Evolutionary conservation across 1,140 invertebrate species (phyloP).

Genomic region (Apolygus lucorum): DNA sequence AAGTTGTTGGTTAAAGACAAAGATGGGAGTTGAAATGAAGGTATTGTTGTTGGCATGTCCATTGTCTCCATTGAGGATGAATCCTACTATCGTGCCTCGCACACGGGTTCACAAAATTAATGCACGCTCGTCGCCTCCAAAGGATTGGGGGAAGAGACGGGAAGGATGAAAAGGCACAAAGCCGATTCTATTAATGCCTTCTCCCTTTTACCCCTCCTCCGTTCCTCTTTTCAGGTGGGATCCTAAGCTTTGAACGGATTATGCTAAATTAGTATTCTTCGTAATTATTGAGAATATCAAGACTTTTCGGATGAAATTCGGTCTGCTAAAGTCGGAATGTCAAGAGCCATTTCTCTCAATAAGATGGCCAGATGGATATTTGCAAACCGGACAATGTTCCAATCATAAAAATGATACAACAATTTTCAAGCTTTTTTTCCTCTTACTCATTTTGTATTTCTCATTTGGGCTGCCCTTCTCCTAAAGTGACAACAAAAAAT

Average conservation of each 20-base stretch:
- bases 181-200: constrained; percentile 15
- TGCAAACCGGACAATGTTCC: too few relatives aligned
- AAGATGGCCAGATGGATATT: too few relatives aligned
- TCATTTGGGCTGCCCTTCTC: too few relatives aligned
- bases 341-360: too few relatives aligned
- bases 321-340: too few relatives aligned
- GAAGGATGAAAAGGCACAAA: constrained; percentile 40
- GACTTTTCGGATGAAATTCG: too few relatives aligned
- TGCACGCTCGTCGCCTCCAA: constrained; percentile 30
- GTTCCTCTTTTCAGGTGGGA: not conserved
- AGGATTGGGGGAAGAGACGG: constrained; percentile 72
- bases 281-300: too few relatives aligned
- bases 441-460: too few relatives aligned
- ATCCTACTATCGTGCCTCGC: constrained; percentile 14
- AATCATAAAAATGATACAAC: too few relatives aligned
- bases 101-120: constrained; percentile 15
- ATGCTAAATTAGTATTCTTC: not conserved
- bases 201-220: not conserved
- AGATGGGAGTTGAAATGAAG: constrained; percentile 10
- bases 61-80: constrained; percentile 15
- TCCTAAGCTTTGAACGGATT: not conserved
- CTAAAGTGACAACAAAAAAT: too few relatives aligned
- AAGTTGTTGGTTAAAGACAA: constrained; percentile 13
- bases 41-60: constrained; percentile 16
- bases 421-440: too few relatives aligned